Conservation (phyloP, 2,113 vertebrate genomes). For the Lepisosteus osseus region DNA sequence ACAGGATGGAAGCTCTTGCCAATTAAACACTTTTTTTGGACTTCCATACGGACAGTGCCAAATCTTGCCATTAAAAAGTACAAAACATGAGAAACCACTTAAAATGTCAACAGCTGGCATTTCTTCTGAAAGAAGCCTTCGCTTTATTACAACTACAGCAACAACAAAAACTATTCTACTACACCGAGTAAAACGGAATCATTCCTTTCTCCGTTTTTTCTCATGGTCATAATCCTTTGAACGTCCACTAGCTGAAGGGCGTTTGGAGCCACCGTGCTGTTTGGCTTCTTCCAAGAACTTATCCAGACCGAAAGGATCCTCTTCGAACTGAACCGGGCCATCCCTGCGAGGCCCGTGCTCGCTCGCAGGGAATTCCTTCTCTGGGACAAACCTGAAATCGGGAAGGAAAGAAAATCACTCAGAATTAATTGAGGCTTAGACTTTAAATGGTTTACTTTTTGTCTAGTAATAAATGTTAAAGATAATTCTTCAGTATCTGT, state of each 20-base stretch:
- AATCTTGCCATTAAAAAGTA: slow-evolving; percentile 17
- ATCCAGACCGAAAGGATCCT: slow-evolving; percentile 97
- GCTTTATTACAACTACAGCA: neutral
- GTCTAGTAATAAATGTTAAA: too few relatives aligned
- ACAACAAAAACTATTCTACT: neutral
- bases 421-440: neutral
- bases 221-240: slow-evolving; percentile 95
- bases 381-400: slow-evolving; percentile 83
- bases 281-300: slow-evolving; percentile 98
- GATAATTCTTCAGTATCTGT: neutral
- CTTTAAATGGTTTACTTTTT: too few relatives aligned
- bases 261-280: slow-evolving; percentile 93
- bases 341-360: slow-evolving; percentile 85
- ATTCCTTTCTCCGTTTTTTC: slow-evolving; percentile 97
- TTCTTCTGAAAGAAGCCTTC: neutral
- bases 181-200: slow-evolving; percentile 29
- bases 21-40: neutral
- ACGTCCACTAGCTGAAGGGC: slow-evolving; percentile 85
- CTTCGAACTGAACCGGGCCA: slow-evolving; percentile 94
- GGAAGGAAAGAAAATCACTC: slow-evolving; percentile 1
- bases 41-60: neutral
- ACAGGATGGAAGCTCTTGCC: too few relatives aligned
- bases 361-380: slow-evolving; percentile 87
- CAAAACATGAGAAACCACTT: neutral
- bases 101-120: neutral